phyloP scores from a whole-genome alignment of 2,888 invertebrate genomes.

The Rhingia campestris region DNA sequence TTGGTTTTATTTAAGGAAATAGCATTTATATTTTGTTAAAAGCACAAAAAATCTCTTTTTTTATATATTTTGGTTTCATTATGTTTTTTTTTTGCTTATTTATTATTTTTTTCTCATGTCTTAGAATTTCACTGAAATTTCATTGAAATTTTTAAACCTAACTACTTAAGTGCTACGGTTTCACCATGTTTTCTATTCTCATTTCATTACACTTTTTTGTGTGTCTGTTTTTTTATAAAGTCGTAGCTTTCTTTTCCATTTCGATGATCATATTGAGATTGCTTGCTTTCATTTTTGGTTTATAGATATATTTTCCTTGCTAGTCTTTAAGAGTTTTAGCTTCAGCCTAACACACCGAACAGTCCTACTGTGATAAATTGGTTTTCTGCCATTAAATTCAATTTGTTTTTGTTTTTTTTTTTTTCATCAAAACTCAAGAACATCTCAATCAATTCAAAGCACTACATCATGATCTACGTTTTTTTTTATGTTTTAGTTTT shows the following conservation, averaged over 20 bases:
- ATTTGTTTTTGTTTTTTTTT: slow-evolving; percentile 18
- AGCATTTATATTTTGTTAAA: slow-evolving; percentile 76
- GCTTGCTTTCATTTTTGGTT: slow-evolving; percentile 33
- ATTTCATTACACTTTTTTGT: slow-evolving; percentile 19
- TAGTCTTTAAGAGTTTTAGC: slow-evolving; percentile 66
- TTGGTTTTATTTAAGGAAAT: slow-evolving; percentile 76
- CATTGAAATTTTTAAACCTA: slow-evolving; percentile 75
- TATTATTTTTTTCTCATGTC: slow-evolving; percentile 55
- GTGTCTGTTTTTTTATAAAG: slow-evolving; percentile 35
- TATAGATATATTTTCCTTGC: slow-evolving; percentile 46
- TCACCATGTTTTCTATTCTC: slow-evolving; percentile 36
- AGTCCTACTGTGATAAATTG: slow-evolving; percentile 68
- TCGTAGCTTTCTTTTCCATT: slow-evolving; percentile 57
- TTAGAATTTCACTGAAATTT: slow-evolving; percentile 74
- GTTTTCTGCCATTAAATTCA: slow-evolving; percentile 36
- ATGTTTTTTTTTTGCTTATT: slow-evolving; percentile 64
- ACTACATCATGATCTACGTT: slow-evolving; percentile 67
- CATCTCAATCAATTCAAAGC: slow-evolving; percentile 69
- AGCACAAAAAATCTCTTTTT: slow-evolving; percentile 70
- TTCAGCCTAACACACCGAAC: slow-evolving; percentile 70
- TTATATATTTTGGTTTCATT: slow-evolving; percentile 75
- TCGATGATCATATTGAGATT: slow-evolving; percentile 68
- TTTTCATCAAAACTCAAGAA: slow-evolving; percentile 45
- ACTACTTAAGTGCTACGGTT: slow-evolving; percentile 73
- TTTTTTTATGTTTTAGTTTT: slow-evolving; percentile 56